A percentile compares a stretch with the other conserved stretches of the same genome.
Evolutionary conservation across 2,888 invertebrate genomes (phyloP).

Genomic region (Phalangium opilio): DNA sequence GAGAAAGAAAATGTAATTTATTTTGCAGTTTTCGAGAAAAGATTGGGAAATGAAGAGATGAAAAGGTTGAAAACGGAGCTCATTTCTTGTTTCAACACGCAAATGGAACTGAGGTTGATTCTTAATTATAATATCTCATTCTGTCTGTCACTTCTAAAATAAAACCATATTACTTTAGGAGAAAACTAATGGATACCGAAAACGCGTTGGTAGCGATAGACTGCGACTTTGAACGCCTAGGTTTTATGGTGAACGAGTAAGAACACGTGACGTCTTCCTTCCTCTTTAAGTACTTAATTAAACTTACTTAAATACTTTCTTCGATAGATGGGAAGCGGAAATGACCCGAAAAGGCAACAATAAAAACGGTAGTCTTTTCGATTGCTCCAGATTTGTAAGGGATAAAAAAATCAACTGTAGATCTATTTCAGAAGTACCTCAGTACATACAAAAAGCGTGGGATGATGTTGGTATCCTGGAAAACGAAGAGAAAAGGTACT

Average conservation of each 20-base stretch:
- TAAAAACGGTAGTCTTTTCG: conserved; percentile 9
- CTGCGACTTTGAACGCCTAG: conserved; percentile 73
- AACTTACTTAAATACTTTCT: background rate
- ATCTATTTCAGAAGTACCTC: conserved; percentile 26
- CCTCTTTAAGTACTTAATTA: background rate
- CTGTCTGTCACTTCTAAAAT: background rate
- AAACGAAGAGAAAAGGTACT: conserved; percentile 65
- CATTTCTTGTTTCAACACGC: conserved; percentile 74
- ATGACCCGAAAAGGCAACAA: conserved; percentile 21
- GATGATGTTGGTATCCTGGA: conserved; percentile 66
- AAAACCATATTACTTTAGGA: conserved; percentile 27
- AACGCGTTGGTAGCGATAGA: conserved; percentile 71
- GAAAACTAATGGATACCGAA: conserved; percentile 76
- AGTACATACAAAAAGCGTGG: conserved; percentile 65
- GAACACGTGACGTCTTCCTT: conserved; percentile 13
- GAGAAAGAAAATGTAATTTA: too few species aligned
- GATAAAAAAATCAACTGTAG: background rate
- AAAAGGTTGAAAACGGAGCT: conserved; percentile 59
- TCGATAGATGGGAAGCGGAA: conserved; percentile 26
- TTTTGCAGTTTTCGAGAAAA: conserved; percentile 7
- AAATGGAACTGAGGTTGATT: conserved; percentile 65
- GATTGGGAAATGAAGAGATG: conserved; percentile 24
- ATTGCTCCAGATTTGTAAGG: too few species aligned
- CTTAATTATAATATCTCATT: too few species aligned
- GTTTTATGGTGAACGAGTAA: conserved; percentile 68